Evolutionary conservation across 2,888 invertebrate species (phyloP), one percentile per base, ranked within the genome.

Genomic region (Caprella mutica): DNA sequence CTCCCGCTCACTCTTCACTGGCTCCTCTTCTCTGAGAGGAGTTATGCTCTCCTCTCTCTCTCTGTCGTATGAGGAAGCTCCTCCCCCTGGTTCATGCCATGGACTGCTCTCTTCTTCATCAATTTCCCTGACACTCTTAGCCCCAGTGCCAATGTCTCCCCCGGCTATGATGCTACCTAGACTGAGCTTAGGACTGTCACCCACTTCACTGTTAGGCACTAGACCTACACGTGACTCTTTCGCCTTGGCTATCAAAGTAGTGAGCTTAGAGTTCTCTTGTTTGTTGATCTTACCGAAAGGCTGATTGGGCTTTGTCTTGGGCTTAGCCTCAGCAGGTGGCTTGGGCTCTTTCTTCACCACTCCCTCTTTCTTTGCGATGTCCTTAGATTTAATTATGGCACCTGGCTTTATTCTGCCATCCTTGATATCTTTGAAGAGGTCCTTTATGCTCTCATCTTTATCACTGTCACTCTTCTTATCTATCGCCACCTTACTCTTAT

Each of bases 191-290:
- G 63, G 63, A 46, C 63, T 63, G 50, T 59, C 63, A 17, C 63
- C 63, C 9, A 63, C 63, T 38, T 63, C 63, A 21, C 63, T 63
- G 48, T 59, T 59, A 6, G 59, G 59, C 9, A 59, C 63, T 2
- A 63, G 56, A 14, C 63, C 63, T n/a, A 63, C 59, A n/a, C 63
- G 56, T 21, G 63, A 63, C 39, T 63, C 63, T 55, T 63, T 63
- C 33, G 63, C 63, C 52, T 63, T 63, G 23, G 63, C 63, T 29
- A 63, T 63, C 9, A 63, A 52, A 21, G 63, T 59, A 19, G 63
- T 63, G 26, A 63, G 33, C 35, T 63, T 63, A 5, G 63, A 59
- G 39, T 63, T 50, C 46, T 63, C 63, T 26, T 63, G 63, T 35
- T 63, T 63, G 33, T 63, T 63, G 14, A 63, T 63, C 40, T 63